Evolutionary conservation across 1,140 invertebrate species (phyloP).

Genomic region (Oedothorax gibbosus): DNA sequence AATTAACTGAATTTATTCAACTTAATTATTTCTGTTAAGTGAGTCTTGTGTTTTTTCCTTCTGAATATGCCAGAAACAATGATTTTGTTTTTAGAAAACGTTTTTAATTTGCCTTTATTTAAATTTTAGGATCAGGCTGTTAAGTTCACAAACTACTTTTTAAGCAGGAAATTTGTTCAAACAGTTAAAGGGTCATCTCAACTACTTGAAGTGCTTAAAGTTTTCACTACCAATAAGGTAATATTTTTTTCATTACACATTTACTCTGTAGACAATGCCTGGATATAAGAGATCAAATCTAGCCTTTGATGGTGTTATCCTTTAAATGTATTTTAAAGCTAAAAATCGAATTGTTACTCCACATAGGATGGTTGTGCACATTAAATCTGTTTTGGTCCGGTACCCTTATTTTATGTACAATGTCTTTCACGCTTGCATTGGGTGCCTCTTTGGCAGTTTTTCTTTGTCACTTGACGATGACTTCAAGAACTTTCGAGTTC

Average conservation of each 20-base stretch:
- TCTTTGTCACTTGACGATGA: too few species aligned
- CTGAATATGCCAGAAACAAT: too few species aligned
- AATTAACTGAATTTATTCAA: too few species aligned
- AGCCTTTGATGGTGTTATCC: neutral
- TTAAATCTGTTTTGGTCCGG: too few species aligned
- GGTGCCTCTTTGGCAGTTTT: too few species aligned
- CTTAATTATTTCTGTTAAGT: too few species aligned
- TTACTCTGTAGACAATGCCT: neutral
- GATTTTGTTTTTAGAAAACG: neutral
- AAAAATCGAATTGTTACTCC: too few species aligned
- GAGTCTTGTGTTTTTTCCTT: too few species aligned
- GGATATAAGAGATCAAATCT: neutral
- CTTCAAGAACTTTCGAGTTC: too few species aligned
- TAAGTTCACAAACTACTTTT: conserved; percentile 92
- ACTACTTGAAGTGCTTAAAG: conserved; percentile 82
- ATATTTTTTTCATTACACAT: conserved; percentile 29
- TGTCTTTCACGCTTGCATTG: too few species aligned
- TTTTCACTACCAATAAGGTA: conserved; percentile 77
- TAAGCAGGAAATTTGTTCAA: conserved; percentile 90
- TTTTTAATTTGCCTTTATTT: neutral
- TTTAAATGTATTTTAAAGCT: neutral
- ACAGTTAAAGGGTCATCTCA: conserved; percentile 83
- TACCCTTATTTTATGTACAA: too few species aligned
- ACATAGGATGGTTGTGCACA: too few species aligned
- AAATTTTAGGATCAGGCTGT: conserved; percentile 79